Conservation (phyloP, 1,140 invertebrate genomes). For the Rhopalosiphum maidis region DNA sequence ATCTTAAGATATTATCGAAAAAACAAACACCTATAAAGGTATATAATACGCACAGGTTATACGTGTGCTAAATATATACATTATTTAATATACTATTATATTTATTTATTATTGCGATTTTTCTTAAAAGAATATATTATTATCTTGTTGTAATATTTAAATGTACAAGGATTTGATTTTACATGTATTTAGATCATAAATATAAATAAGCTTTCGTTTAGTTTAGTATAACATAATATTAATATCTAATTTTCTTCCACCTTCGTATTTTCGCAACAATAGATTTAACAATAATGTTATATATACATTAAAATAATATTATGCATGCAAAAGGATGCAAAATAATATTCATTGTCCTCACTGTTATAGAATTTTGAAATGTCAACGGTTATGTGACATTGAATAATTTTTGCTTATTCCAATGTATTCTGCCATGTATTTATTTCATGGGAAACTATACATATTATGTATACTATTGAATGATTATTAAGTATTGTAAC, state of each 20-base stretch:
- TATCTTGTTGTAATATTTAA: conserved; percentile 5
- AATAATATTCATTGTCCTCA: conserved; percentile 19
- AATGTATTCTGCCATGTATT: neutral
- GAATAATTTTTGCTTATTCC: conserved; percentile 36
- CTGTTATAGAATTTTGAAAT: conserved; percentile 7
- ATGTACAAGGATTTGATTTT: neutral
- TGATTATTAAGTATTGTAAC: conserved; percentile 26
- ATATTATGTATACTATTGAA: neutral
- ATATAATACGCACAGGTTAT: neutral
- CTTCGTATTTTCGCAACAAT: neutral
- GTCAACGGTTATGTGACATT: conserved; percentile 25
- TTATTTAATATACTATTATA: neutral
- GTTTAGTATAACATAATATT: conserved; percentile 10
- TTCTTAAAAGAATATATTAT: conserved; percentile 15
- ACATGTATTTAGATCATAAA: neutral
- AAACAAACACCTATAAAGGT: neutral
- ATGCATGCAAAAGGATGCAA: neutral
- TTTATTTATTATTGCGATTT: neutral
- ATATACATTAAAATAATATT: conserved; percentile 9
- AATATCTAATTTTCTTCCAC: neutral
- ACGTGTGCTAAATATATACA: neutral
- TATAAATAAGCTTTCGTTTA: conserved; percentile 3
- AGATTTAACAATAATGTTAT: neutral
- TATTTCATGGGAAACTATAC: neutral
- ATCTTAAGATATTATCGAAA: neutral